A percentile compares a stretch with the other conserved stretches of the same genome.
Evolutionary conservation across 2,888 invertebrate genomes (phyloP).

Genomic region (Margaritifera margaritifera): DNA sequence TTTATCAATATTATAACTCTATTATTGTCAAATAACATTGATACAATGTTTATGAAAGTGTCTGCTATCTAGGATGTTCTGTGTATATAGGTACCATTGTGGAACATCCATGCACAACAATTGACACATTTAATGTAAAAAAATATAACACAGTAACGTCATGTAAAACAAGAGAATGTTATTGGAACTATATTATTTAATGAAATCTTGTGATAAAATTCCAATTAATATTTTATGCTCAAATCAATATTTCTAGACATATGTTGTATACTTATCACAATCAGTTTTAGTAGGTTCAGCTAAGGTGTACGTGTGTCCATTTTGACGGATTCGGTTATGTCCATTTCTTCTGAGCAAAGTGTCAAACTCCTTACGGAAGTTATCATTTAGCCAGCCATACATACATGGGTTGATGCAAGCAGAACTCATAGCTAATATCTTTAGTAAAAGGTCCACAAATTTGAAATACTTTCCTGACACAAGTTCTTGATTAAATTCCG

Average conservation of each 20-base stretch:
- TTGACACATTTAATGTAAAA: too few species aligned
- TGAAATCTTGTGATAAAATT: too few species aligned
- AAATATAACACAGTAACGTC: too few species aligned
- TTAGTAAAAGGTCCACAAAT: slow-evolving; percentile 64
- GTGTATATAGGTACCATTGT: too few species aligned
- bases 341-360: slow-evolving; percentile 42
- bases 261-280: slow-evolving; percentile 26
- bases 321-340: slow-evolving; percentile 35
- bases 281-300: slow-evolving; percentile 28
- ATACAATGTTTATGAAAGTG: too few species aligned
- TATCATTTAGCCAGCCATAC: slow-evolving; percentile 72
- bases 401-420: slow-evolving; percentile 71
- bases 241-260: slow-evolving; percentile 3
- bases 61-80: too few species aligned
- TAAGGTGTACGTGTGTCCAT: slow-evolving; percentile 37
- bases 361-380: slow-evolving; percentile 67
- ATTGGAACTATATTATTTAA: too few species aligned
- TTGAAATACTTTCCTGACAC: slow-evolving; percentile 59
- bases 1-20: too few species aligned
- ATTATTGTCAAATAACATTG: too few species aligned
- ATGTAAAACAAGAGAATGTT: too few species aligned
- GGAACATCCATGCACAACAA: too few species aligned
- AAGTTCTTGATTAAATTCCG: slow-evolving; percentile 56
- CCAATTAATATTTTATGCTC: too few species aligned
- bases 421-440: slow-evolving; percentile 70